phyloP scores from a whole-genome alignment of 2,113 vertebrate species.

The Natator depressus region DNA sequence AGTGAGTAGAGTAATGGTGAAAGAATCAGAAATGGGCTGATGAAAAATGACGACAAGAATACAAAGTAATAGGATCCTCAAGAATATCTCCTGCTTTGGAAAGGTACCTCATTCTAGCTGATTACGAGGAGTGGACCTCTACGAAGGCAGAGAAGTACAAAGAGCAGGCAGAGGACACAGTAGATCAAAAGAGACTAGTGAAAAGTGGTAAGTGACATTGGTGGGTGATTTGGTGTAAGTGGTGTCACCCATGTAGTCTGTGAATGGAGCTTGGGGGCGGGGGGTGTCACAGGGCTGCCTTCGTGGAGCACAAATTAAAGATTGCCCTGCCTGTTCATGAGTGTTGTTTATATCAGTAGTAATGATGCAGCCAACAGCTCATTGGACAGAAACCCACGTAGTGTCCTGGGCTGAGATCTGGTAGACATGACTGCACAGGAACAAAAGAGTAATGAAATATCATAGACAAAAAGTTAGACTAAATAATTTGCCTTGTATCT shows the following conservation, averaged over 20 bases:
- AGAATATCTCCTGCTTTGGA: not conserved
- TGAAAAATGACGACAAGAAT: not conserved
- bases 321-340: not conserved
- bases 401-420: not conserved
- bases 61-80: not conserved
- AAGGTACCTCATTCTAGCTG: not conserved
- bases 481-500: accelerated
- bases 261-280: too few relatives aligned
- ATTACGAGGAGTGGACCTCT: not conserved
- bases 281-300: accelerated
- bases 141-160: not conserved
- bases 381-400: not conserved
- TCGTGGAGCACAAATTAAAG: not conserved
- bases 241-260: not conserved
- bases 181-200: too few relatives aligned
- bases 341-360: not conserved
- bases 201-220: not conserved
- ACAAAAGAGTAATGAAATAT: not conserved
- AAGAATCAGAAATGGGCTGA: not conserved
- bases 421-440: not conserved
- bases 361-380: accelerated
- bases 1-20: not conserved
- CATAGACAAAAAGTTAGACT: not conserved
- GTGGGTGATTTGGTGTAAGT: not conserved
- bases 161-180: not conserved